Evolutionary conservation across 1,140 invertebrate species (phyloP).

Genomic region (Ceratosolen solmsi): DNA sequence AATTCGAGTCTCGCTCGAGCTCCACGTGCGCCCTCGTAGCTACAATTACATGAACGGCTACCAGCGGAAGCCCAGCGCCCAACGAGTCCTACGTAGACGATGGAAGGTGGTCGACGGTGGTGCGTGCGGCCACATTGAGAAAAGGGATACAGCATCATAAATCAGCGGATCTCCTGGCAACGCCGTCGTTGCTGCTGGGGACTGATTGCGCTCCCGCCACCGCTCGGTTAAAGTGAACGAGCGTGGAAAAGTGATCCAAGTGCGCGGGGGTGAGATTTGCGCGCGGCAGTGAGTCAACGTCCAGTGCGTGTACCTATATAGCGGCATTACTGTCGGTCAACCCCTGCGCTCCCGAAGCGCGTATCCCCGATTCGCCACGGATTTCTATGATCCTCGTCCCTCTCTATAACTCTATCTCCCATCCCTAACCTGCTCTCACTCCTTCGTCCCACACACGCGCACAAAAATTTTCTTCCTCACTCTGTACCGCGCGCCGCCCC

Average conservation of each 20-base stretch:
- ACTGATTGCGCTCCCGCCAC: constrained; percentile 41
- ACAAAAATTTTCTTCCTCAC: neutral
- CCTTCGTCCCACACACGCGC: neutral
- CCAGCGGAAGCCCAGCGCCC: neutral
- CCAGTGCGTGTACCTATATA: neutral
- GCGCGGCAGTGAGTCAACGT: constrained; percentile 30
- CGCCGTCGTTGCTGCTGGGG: constrained; percentile 15
- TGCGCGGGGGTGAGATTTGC: constrained; percentile 35
- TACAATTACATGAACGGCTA: neutral
- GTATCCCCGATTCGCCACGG: constrained; percentile 41
- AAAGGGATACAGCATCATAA: constrained; percentile 51
- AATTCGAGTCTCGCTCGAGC: neutral
- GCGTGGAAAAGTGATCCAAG: constrained; percentile 24
- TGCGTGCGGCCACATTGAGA: constrained; percentile 1
- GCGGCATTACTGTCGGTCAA: neutral
- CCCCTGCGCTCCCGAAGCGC: neutral
- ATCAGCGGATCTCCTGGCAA: constrained; percentile 36
- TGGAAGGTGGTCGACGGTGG: neutral
- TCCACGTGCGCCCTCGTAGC: neutral
- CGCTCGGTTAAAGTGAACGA: constrained; percentile 33
- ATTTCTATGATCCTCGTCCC: constrained; percentile 31
- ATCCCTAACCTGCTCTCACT: neutral
- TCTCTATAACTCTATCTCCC: neutral
- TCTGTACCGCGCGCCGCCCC: neutral
- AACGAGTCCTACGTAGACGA: neutral